A percentile compares a stretch with the other conserved stretches of the same genome.
phyloP scores from a whole-genome alignment of 2,888 invertebrate species.

The Aspidiotus destructor region DNA sequence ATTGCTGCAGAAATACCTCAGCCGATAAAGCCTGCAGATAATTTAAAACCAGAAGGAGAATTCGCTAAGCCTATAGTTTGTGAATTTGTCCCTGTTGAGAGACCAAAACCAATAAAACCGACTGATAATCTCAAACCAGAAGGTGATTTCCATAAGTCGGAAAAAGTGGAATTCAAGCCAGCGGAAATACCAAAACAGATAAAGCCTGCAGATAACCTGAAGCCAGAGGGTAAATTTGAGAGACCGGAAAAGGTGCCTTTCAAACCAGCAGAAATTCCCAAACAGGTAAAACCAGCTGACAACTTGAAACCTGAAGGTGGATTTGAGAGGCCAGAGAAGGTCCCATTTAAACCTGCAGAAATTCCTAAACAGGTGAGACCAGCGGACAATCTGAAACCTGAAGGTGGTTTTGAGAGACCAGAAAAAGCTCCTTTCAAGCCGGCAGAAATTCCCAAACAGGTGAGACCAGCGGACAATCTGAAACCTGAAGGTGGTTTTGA shows the following conservation, averaged over 20 bases:
- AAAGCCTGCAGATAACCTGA: conserved; percentile 40
- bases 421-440: conserved; percentile 41
- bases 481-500: conserved; percentile 45
- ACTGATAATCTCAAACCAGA: conserved; percentile 49
- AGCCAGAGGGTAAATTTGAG: conserved; percentile 50
- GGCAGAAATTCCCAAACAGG: conserved; percentile 46
- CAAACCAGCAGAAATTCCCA: conserved; percentile 44
- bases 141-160: conserved; percentile 48
- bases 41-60: conserved; percentile 48
- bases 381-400: conserved; percentile 45
- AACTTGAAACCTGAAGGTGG: conserved; percentile 45
- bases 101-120: conserved; percentile 44
- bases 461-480: conserved; percentile 52
- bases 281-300: conserved; percentile 41
- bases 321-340: conserved; percentile 44
- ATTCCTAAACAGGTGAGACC: conserved; percentile 44
- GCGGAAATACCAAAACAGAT: conserved; percentile 45
- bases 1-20: conserved; percentile 36
- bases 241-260: conserved; percentile 35
- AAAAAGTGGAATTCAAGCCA: conserved; percentile 44
- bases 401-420: conserved; percentile 43
- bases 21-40: conserved; percentile 45
- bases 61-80: conserved; percentile 46
- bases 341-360: conserved; percentile 40
- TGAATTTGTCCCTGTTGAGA: conserved; percentile 43